Base-by-base conservation (phyloP, 1,140 invertebrate species). In the Teleogryllus occipitalis region DNA sequence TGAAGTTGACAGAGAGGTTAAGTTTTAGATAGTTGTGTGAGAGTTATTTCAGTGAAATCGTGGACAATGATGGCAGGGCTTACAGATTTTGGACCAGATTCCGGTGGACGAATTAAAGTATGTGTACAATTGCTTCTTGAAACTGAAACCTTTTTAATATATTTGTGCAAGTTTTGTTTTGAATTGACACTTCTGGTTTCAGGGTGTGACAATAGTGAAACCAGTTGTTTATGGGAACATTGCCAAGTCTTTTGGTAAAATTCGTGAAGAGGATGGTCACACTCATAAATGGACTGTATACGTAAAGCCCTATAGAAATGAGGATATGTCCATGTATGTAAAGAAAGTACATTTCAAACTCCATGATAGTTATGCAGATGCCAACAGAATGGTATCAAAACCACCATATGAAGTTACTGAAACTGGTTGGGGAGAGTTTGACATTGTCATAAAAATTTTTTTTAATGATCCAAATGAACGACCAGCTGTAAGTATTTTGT, bases 371-470 rank as follows among this genome's bases (percentile, higher is more conserved):
- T 99, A 99, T 85, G 91, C 95, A 1, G 99, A 98, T 87, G 94
- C 94, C 8, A 98, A 97, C 85, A 89, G 98, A 84, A 93, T 98
- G 82, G 88, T 98, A 0, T 94, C 93, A 0, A 97, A 97, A 85
- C 97, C 97, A 7, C 98, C 98, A 0, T 99, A 98, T 86, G 97
- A 99, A 89, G 91, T 99, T 0, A 97, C 94, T 0, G 98, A 99
- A 88, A 99, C 98, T 77, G 98, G 98, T 4, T 99, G 98, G 98
- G 98, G 98, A 83, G 98, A 99, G 88, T 99, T 99, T 88, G 98
- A 99, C 87, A 95, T 99, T 82, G 94, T 97, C 47, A 99, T 99
- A 27, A 99, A 99, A 86, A 96, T 99, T 79, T 97, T 97, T 87
- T 99, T 99, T 84, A 92, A 96, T 84, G 98, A 99, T 89, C 94